Conservation (phyloP, 2,797 vertebrate genomes). For the Rhodeus uyekii region DNA sequence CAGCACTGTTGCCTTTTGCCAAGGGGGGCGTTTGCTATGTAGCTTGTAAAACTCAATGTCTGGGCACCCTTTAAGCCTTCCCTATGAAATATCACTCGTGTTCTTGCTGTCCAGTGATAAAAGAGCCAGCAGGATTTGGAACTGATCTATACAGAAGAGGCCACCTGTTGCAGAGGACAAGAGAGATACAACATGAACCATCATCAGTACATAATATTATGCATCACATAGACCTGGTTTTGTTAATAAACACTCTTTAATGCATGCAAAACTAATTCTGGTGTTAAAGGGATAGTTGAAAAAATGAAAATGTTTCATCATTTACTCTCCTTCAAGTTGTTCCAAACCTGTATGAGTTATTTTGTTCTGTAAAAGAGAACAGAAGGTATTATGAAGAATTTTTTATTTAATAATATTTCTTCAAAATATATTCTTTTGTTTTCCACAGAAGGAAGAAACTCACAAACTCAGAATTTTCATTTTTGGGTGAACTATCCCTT, state of each 20-base stretch:
- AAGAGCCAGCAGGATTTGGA: slow-evolving; percentile 68
- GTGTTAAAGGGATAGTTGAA: background rate
- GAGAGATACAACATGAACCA: slow-evolving; percentile 41
- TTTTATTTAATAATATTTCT: no score
- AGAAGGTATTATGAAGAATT: no score
- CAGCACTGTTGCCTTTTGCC: slow-evolving; percentile 54
- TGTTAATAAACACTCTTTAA: background rate
- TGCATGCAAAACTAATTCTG: background rate
- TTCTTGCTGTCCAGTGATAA: slow-evolving; percentile 66
- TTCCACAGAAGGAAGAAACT: no score
- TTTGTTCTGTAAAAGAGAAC: no score
- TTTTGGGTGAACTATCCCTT: background rate
- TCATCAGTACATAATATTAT: slow-evolving; percentile 44
- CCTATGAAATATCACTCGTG: slow-evolving; percentile 66
- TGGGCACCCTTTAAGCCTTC: slow-evolving; percentile 58
- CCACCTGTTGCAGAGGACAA: slow-evolving; percentile 71
- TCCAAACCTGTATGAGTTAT: no score
- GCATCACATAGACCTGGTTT: slow-evolving; percentile 41
- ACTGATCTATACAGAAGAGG: slow-evolving; percentile 72
- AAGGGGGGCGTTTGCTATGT: slow-evolving; percentile 55
- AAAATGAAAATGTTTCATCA: no score
- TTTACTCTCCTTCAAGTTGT: no score
- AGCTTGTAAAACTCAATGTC: slow-evolving; percentile 64
- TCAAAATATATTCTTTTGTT: no score
- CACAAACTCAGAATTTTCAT: background rate